These are phyloP conservation scores for Ooceraea biroi DNA, from an alignment of 1,140 invertebrate species.

Conservation along the genomic window DNA sequence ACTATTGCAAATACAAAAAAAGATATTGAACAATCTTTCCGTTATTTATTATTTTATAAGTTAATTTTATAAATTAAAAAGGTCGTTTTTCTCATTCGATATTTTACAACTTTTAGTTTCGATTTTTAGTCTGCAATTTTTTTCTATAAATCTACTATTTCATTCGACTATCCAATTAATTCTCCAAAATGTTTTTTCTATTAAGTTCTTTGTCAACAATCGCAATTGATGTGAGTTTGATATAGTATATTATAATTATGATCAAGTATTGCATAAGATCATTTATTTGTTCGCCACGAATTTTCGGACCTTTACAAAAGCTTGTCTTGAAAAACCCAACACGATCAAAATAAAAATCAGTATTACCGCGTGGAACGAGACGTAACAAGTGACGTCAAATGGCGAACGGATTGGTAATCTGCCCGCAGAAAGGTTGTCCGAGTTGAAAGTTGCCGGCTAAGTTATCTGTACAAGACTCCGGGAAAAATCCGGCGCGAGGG, in stretches of 20 bases:
- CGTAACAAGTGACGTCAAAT: neutral
- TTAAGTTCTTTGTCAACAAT: neutral
- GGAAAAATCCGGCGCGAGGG: conserved; percentile 36
- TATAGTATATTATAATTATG: conserved; percentile 4
- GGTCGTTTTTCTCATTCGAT: neutral
- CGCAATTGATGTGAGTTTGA: neutral
- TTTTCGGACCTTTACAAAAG: too few relatives aligned
- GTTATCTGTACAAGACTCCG: conserved; percentile 45
- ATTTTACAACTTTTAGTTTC: neutral
- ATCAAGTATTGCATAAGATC: too few relatives aligned
- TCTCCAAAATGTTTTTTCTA: neutral
- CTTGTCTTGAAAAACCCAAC: neutral
- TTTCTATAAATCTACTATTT: neutral
- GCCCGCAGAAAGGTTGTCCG: conserved; percentile 6
- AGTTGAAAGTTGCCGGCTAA: conserved; percentile 21
- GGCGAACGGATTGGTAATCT: conserved; percentile 30
- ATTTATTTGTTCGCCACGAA: too few relatives aligned
- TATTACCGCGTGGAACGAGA: neutral
- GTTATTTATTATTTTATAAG: neutral
- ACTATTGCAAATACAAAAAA: neutral
- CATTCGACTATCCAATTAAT: too few relatives aligned
- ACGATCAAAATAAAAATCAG: neutral
- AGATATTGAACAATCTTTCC: neutral
- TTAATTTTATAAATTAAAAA: neutral
- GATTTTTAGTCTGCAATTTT: neutral